phyloP scores from a whole-genome alignment of 2,113 vertebrate species.

The Larimichthys polyactis region DNA sequence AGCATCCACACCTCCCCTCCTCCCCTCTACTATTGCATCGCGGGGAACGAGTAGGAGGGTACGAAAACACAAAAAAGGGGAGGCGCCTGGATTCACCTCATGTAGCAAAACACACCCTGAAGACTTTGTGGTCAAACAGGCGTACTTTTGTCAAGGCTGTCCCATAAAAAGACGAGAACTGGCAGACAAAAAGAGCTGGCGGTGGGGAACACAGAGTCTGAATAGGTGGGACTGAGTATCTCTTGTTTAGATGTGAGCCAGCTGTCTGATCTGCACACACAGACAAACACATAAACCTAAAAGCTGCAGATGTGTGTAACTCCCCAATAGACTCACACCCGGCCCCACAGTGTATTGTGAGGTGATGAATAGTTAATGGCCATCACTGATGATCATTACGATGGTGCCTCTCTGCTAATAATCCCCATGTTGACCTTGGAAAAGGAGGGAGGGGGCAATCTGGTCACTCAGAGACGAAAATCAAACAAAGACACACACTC shows the following conservation, averaged over 20 bases:
- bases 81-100: constrained; percentile 48
- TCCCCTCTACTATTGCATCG: background rate
- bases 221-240: constrained; percentile 15
- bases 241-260: constrained; percentile 20
- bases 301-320: constrained; percentile 36
- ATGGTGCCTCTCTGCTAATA: constrained; percentile 50
- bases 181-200: constrained; percentile 37
- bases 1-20: constrained; percentile 28
- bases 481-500: constrained; percentile 40
- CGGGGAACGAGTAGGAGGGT: constrained; percentile 37
- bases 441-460: constrained; percentile 34
- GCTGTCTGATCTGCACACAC: constrained; percentile 26
- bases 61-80: constrained; percentile 40
- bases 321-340: constrained; percentile 16
- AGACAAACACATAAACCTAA: constrained; percentile 1
- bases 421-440: constrained; percentile 75
- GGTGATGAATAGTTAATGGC: constrained; percentile 82
- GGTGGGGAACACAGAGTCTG: constrained; percentile 24
- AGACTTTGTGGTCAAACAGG: constrained; percentile 52
- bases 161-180: background rate
- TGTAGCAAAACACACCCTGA: constrained; percentile 33
- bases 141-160: constrained; percentile 35
- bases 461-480: constrained; percentile 36
- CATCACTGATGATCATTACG: constrained; percentile 64
- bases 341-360: constrained; percentile 15